Percentiles rank a stretch among this genome's conserved stretches.
phyloP scores from a whole-genome alignment of 2,113 vertebrate genomes.

The Dicentrarchus labrax region DNA sequence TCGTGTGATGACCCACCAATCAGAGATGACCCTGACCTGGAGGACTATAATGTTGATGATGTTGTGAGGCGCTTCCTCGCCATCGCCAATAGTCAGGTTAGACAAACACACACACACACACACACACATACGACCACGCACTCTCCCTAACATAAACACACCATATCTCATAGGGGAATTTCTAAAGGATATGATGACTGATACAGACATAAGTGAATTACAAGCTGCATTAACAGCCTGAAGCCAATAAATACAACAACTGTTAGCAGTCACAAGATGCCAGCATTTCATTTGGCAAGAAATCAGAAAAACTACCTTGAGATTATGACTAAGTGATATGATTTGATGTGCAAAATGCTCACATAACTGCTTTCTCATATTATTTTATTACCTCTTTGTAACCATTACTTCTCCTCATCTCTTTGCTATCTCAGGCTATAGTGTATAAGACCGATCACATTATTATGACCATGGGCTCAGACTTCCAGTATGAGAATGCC shows the following conservation, averaged over 20 bases:
- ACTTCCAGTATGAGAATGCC: conserved; percentile 95
- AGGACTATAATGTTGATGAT: conserved; percentile 89
- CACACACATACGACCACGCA: too few species aligned
- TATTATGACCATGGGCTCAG: conserved; percentile 97
- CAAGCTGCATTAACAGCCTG: background rate
- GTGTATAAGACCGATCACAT: conserved; percentile 91
- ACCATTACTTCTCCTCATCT: background rate
- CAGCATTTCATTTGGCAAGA: background rate
- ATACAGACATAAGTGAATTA: background rate
- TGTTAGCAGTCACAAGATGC: background rate
- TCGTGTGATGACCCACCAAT: conserved; percentile 88
- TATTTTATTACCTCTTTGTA: background rate
- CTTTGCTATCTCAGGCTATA: conserved; percentile 71
- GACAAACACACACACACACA: background rate
- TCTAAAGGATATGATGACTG: background rate
- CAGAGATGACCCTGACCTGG: conserved; percentile 87
- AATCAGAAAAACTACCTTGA: background rate
- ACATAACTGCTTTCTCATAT: too few species aligned
- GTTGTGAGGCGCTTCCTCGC: conserved; percentile 85
- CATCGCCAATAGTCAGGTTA: conserved; percentile 83
- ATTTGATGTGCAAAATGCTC: background rate
- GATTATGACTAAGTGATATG: background rate
- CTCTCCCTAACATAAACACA: background rate
- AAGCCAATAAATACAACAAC: background rate
- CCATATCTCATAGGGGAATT: background rate